phyloP scores from a whole-genome alignment of 2,888 invertebrate genomes.

The Diabrotica balteata region DNA sequence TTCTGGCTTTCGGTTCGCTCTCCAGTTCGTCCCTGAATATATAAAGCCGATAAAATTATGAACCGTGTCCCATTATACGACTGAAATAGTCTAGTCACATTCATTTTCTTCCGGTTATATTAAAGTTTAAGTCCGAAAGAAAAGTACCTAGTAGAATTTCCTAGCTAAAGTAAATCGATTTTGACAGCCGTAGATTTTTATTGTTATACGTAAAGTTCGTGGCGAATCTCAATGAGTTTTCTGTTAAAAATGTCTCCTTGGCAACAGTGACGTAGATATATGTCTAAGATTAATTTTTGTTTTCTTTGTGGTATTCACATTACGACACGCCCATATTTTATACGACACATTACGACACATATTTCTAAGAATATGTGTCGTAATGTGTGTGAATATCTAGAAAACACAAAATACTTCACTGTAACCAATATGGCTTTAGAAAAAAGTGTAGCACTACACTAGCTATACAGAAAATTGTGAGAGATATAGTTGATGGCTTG shows the following conservation, averaged over 20 bases:
- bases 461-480: no score
- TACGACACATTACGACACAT: no score
- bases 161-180: conserved; percentile 47
- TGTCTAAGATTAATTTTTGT: neutral
- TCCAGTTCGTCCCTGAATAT: conserved; percentile 1
- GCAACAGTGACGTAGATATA: neutral
- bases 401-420: no score
- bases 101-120: conserved; percentile 26
- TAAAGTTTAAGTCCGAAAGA: conserved; percentile 22
- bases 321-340: no score
- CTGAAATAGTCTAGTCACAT: conserved; percentile 31
- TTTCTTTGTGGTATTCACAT: no score
- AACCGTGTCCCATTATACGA: conserved; percentile 21
- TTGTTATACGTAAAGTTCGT: conserved; percentile 54
- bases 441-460: no score
- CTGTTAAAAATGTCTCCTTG: neutral
- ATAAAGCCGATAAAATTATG: conserved; percentile 15
- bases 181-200: conserved; percentile 54
- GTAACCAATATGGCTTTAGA: no score
- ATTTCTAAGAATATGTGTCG: no score
- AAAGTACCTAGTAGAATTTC: conserved; percentile 25
- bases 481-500: no score
- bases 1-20: neutral
- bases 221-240: conserved; percentile 53
- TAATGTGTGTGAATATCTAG: no score